Evolutionary conservation across 2,888 invertebrate genomes (phyloP).

Genomic region (Carpatolechia fugitivella): DNA sequence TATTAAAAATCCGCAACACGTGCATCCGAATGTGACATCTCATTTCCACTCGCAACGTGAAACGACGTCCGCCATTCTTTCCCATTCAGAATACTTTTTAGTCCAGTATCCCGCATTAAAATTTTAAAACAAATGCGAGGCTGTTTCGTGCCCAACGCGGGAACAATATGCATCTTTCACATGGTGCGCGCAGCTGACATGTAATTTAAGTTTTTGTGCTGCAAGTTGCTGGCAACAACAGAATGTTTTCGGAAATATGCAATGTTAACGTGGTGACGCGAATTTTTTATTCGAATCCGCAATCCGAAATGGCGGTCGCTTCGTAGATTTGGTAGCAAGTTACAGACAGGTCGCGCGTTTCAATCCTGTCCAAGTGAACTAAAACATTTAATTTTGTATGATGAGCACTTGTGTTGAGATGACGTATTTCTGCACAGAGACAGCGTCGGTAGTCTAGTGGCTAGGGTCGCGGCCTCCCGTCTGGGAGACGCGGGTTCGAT

Average conservation of each 20-base stretch:
- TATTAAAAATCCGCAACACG: background rate
- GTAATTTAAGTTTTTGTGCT: slow-evolving; percentile 49
- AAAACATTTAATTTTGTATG: too few relatives aligned
- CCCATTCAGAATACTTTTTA: background rate
- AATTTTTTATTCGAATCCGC: too few relatives aligned
- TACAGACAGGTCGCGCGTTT: too few relatives aligned
- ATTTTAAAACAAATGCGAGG: slow-evolving; percentile 12
- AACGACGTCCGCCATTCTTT: background rate
- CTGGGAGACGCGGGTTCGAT: too few relatives aligned
- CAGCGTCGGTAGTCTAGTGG: too few relatives aligned
- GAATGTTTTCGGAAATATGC: background rate
- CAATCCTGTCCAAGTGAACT: too few relatives aligned
- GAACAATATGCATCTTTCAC: slow-evolving; percentile 49
- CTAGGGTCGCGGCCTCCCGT: too few relatives aligned
- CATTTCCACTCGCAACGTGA: background rate
- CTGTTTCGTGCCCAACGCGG: slow-evolving; percentile 22
- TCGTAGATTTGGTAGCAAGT: too few relatives aligned
- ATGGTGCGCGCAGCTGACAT: slow-evolving; percentile 37
- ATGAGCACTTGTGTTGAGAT: too few relatives aligned
- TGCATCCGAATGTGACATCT: background rate
- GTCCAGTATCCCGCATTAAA: slow-evolving; percentile 9
- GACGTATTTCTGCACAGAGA: too few relatives aligned
- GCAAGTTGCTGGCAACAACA: background rate
- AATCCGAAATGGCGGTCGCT: too few relatives aligned
- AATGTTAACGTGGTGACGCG: too few relatives aligned